Evolutionary conservation across 2,113 vertebrate genomes (phyloP).

Genomic region (Cariama cristata): DNA sequence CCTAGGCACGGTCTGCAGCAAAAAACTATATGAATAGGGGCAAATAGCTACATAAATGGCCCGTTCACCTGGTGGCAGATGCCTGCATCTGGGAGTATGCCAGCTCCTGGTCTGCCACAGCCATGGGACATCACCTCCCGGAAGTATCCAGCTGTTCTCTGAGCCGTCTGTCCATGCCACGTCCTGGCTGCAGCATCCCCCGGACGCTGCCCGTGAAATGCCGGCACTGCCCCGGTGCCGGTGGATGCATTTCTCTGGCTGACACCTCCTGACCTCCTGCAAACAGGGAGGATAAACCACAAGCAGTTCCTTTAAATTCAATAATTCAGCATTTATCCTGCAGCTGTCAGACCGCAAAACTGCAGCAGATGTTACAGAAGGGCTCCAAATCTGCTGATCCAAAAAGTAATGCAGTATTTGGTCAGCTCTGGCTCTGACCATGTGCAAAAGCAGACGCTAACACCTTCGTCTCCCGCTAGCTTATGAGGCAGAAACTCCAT

Average conservation of each 20-base stretch:
- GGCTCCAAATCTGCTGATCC: neutral
- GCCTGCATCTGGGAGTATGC: neutral
- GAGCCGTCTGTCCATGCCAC: fast-evolving
- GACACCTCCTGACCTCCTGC: neutral
- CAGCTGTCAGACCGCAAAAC: neutral
- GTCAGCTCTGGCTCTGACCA: neutral
- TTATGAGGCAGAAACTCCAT: neutral
- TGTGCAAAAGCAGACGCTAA: neutral
- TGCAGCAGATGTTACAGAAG: conserved; percentile 32
- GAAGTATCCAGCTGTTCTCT: neutral
- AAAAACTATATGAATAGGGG: neutral
- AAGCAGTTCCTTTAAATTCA: neutral
- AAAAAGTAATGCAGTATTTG: neutral
- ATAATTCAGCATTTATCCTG: neutral
- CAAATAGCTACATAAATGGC: neutral
- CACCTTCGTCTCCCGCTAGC: neutral
- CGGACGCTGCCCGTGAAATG: neutral
- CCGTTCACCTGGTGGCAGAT: neutral
- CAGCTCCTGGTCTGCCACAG: neutral
- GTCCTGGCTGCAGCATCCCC: neutral
- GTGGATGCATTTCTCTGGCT: neutral
- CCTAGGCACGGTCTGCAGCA: neutral
- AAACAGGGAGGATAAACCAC: neutral
- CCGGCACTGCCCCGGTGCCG: neutral
- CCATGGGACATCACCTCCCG: neutral